A percentile compares a stretch with the other conserved stretches of the same genome.
Evolutionary conservation across 2,113 vertebrate genomes (phyloP).

Genomic region (Alethe castanea): DNA sequence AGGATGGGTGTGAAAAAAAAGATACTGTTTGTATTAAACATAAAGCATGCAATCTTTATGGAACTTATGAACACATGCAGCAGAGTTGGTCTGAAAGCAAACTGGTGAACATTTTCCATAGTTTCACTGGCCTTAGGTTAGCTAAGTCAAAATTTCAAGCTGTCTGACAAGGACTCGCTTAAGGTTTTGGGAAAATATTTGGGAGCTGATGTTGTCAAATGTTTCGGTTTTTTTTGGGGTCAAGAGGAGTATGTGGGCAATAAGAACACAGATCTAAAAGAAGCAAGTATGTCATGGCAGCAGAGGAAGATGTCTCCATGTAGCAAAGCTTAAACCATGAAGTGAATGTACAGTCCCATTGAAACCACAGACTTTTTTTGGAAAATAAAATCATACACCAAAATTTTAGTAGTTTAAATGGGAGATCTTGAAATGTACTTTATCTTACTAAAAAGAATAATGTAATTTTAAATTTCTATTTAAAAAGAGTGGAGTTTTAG

Average conservation of each 20-base stretch:
- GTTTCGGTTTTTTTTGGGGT: neutral
- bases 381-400: neutral
- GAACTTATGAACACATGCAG: constrained; percentile 93
- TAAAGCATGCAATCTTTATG: constrained; percentile 87
- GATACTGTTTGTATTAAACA: constrained; percentile 81
- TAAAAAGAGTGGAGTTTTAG: neutral
- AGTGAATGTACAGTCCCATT: neutral
- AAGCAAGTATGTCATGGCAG: neutral
- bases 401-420: neutral
- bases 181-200: neutral
- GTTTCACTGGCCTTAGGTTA: constrained; percentile 40
- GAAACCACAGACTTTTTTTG: neutral
- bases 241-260: neutral
- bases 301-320: neutral
- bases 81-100: constrained; percentile 93
- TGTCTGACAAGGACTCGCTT: constrained; percentile 90
- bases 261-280: neutral
- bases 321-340: constrained; percentile 4
- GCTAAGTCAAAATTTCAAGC: constrained; percentile 73
- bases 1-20: constrained; percentile 93
- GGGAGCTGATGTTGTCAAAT: neutral
- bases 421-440: neutral
- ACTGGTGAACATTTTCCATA: constrained; percentile 79
- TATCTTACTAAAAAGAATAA: neutral
- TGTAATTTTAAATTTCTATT: neutral